Evolutionary conservation across 2,888 invertebrate genomes (phyloP), one percentile per base, ranked within the genome.

Genomic region (Blastobasis lacticolella): DNA sequence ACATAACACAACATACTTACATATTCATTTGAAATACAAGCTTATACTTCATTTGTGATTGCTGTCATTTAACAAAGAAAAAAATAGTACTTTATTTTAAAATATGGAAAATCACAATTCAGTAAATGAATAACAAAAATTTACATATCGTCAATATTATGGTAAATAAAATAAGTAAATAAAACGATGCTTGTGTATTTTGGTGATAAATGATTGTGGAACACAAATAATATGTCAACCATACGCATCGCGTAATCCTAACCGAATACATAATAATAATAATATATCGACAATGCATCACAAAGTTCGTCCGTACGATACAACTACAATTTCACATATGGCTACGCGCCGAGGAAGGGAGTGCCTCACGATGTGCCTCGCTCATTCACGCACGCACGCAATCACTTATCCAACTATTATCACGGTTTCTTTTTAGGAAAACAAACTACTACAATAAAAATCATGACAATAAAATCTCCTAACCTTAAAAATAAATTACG

Each of bases 341-440:
- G 69, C 73, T 75, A 76, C 69, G 75, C 76, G 73, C 75, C 73
- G 71, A 79, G 85, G 81, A 81, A 76, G 78, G 85, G 79, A 81
- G 85, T 86, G 87, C 85, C 85, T 72, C 61, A 79, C 82, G 80
- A 81, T 69, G 82, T 82, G 73, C 69, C 69, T 67, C 78, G 68
- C 72, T 68, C 80, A 76, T 76, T 66, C 81, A 72, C 73, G 61
- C 78, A 73, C 59, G 67, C 82, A 77, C 64, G 72, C 79, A 69
- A 71, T 68, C 73, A 81, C 85, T 83, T 88, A 86, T 75, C 74
- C 71, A 84, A 79, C 89, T 88, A 89, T 82, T 89, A 89, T 89
- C 89, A 89, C 89, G 81, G 86, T 85, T 86, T 72, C 82, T 75
- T 76, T 74, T 76, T 79, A 78, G 10, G 10, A 73, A 73, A 79